phyloP scores from a whole-genome alignment of 2,113 vertebrate genomes.

The Rhizomys pruinosus region DNA sequence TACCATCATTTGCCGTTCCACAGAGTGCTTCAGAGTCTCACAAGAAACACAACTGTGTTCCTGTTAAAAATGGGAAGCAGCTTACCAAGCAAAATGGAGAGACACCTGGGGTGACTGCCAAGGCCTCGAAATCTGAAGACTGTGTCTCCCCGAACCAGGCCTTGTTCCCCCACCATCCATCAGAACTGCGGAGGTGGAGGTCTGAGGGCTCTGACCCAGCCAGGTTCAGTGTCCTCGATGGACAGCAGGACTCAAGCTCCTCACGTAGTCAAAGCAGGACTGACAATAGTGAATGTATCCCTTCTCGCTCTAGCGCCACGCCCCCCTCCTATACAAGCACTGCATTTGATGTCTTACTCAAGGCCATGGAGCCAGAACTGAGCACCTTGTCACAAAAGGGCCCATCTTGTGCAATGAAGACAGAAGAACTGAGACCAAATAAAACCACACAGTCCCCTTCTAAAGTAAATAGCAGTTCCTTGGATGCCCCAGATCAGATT shows the following conservation, averaged over 20 bases:
- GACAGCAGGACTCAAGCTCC: slow-evolving; percentile 74
- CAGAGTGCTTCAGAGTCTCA: slow-evolving; percentile 78
- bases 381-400: slow-evolving; percentile 93
- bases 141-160: slow-evolving; percentile 82
- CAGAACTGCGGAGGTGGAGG: slow-evolving; percentile 83
- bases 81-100: slow-evolving; percentile 85
- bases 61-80: slow-evolving; percentile 81
- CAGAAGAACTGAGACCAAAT: slow-evolving; percentile 89
- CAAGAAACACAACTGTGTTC: slow-evolving; percentile 73
- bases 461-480: slow-evolving; percentile 84
- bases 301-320: slow-evolving; percentile 78
- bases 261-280: slow-evolving; percentile 83
- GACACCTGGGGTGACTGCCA: slow-evolving; percentile 69
- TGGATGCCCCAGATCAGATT: slow-evolving; percentile 83
- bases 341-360: slow-evolving; percentile 95
- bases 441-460: slow-evolving; percentile 83
- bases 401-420: slow-evolving; percentile 84
- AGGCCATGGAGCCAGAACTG: slow-evolving; percentile 98
- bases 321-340: slow-evolving; percentile 88
- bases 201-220: slow-evolving; percentile 77
- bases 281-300: slow-evolving; percentile 85
- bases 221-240: slow-evolving; percentile 66
- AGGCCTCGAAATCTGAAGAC: slow-evolving; percentile 82
- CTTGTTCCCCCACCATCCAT: slow-evolving; percentile 76
- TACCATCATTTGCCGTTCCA: slow-evolving; percentile 78